These are phyloP conservation scores for Cynopterus sphinx DNA, from an alignment of 2,797 vertebrate species.

Conservation along the genomic window DNA sequence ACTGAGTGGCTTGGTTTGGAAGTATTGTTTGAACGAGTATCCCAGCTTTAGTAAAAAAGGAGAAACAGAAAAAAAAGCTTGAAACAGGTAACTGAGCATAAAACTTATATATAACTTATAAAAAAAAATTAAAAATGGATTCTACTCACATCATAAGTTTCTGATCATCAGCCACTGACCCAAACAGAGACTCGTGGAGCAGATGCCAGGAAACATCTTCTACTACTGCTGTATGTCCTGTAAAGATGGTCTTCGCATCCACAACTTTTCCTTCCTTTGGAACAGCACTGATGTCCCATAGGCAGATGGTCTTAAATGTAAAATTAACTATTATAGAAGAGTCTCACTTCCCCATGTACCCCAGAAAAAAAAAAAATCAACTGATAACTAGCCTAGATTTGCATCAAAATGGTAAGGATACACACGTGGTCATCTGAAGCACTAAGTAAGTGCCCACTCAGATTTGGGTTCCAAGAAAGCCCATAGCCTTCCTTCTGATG, in stretches of 20 bases:
- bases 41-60: slow-evolving; percentile 89
- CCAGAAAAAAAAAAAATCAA: not conserved
- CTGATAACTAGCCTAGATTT: slow-evolving; percentile 36
- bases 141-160: slow-evolving; percentile 97
- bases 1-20: slow-evolving; percentile 98
- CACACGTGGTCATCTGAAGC: slow-evolving; percentile 98
- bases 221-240: slow-evolving; percentile 97
- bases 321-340: slow-evolving; percentile 46
- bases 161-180: slow-evolving; percentile 97
- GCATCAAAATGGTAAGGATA: slow-evolving; percentile 43
- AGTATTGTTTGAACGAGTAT: slow-evolving; percentile 97
- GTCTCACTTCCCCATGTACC: not conserved
- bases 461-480: slow-evolving; percentile 98
- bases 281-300: slow-evolving; percentile 98
- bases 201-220: slow-evolving; percentile 99
- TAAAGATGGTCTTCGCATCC: slow-evolving; percentile 99
- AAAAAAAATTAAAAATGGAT: not conserved
- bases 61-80: not conserved
- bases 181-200: slow-evolving; percentile 96
- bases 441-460: slow-evolving; percentile 96
- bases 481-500: slow-evolving; percentile 99
- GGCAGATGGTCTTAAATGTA: slow-evolving; percentile 93
- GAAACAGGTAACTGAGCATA: slow-evolving; percentile 3
- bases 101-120: not conserved
- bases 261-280: slow-evolving; percentile 98